Evolutionary conservation across 2,797 vertebrate genomes (phyloP).

Genomic region (Simalia tracyae): DNA sequence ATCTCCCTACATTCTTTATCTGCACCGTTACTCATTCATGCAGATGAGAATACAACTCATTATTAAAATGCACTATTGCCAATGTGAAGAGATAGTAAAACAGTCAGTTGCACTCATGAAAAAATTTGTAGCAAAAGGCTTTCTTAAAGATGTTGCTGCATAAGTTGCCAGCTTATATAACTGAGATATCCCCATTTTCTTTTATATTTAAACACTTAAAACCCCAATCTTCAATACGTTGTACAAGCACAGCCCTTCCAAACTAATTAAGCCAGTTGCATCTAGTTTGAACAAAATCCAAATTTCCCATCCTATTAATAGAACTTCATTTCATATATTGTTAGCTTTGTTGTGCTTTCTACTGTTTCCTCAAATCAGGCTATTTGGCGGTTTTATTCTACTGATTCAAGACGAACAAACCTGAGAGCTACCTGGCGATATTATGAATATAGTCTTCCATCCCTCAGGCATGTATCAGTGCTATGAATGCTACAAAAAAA

Average conservation of each 20-base stretch:
- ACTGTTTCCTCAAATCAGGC: conserved; percentile 78
- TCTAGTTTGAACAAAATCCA: conserved; percentile 40
- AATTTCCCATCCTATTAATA: conserved; percentile 27
- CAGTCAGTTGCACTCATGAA: not conserved
- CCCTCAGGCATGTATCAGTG: conserved; percentile 85
- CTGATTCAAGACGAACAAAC: conserved; percentile 78
- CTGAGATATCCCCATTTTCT: not conserved
- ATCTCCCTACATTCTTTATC: not conserved
- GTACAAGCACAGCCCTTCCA: not conserved
- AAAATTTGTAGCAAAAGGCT: not conserved
- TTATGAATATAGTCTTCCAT: conserved; percentile 84
- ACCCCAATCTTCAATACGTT: not conserved
- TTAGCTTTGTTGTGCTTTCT: conserved; percentile 77
- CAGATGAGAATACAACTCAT: not conserved
- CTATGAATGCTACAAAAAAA: conserved; percentile 74
- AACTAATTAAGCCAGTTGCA: conserved; percentile 19
- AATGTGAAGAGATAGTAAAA: not conserved
- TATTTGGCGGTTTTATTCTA: conserved; percentile 86
- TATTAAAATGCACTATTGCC: not conserved
- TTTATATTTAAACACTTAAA: not conserved
- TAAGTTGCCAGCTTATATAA: not conserved
- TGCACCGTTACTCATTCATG: not conserved
- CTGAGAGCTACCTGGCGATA: conserved; percentile 82
- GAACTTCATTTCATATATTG: conserved; percentile 62
- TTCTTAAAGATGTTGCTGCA: not conserved